A percentile compares a stretch with the other conserved stretches of the same genome.
These are phyloP conservation scores for Amblyornis subalaris DNA, from an alignment of 2,113 vertebrate genomes.

Conservation along the genomic window DNA sequence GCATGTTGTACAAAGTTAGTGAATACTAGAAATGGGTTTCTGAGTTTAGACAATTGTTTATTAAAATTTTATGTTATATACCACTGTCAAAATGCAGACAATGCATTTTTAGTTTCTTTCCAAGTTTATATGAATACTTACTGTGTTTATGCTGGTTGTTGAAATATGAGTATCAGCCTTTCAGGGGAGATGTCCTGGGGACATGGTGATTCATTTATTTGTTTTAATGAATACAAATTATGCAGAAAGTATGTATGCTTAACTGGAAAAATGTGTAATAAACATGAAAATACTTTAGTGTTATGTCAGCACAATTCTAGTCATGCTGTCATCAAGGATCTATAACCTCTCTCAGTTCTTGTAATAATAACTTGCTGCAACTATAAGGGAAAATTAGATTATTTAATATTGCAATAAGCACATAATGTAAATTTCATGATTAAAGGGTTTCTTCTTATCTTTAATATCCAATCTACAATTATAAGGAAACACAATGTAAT, in stretches of 20 bases:
- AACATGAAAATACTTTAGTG: neutral
- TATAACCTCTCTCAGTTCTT: neutral
- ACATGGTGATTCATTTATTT: neutral
- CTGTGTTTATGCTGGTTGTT: neutral
- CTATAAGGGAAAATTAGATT: neutral
- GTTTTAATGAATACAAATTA: neutral
- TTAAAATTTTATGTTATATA: neutral
- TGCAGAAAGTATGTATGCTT: neutral
- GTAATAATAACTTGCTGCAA: neutral
- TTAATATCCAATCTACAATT: neutral
- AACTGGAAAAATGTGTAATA: neutral
- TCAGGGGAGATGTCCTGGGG: neutral
- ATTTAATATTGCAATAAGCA: slow-evolving; percentile 21
- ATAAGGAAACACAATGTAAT: neutral
- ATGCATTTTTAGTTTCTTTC: neutral
- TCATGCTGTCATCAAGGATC: neutral
- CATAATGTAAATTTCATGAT: neutral
- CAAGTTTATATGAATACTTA: neutral
- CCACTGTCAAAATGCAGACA: neutral
- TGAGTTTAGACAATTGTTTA: neutral
- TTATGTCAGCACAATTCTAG: neutral
- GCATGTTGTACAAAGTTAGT: neutral
- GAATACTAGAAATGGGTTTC: neutral
- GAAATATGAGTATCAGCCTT: neutral
- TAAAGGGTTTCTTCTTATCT: slow-evolving; percentile 12